Base-by-base conservation (phyloP, 2,888 invertebrate species). In the Melolontha melolontha region DNA sequence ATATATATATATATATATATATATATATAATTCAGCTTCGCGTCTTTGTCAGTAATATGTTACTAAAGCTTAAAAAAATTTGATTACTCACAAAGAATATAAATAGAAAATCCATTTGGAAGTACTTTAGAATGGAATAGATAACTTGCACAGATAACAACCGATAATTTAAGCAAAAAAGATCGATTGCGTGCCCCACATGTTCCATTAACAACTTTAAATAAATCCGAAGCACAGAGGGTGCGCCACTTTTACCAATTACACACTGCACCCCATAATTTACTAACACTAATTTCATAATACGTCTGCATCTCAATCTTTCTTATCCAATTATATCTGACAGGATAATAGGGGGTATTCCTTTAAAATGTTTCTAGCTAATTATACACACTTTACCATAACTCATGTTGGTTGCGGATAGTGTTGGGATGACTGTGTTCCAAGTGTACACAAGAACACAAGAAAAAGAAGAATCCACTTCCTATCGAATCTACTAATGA, bases 201-300 rank as follows among this genome's bases (percentile, higher is more conserved):
- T 70, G 70, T 69, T 67, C 68, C 70, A 71, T 71, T 70, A 71
- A 64, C 68, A 54, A 67, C 65, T 70, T 66, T 70, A 70, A 73
- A 71, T 63, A 73, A 73, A 69, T 70, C 62, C 64, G 22, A 42
- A 64, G 47, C 27, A 42, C 29, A 17, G 27, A 27, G 70, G 70
- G 70, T 57, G 66, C 63, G 47, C 68, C 55, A 51, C 27, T 67
- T 67, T 67, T 67, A 55, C 69, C 54, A 69, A 66, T 64, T 63
- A 62, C 49, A 66, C 51, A 40, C 29, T 64, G 55, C 67, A 68
- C 70, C 71, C 72, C 51, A 54, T 70, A 71, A 72, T 73, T 73
- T 73, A 69, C 73, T 62, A 71, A 68, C 67, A 66, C 68, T 72
- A 72, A 71, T 72, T 73, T 72, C 57, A 67, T 70, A 70, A 70